Evolutionary conservation across 2,888 invertebrate genomes (phyloP), one percentile per base, ranked within the genome.

Genomic region (Schizaphis graminum): DNA sequence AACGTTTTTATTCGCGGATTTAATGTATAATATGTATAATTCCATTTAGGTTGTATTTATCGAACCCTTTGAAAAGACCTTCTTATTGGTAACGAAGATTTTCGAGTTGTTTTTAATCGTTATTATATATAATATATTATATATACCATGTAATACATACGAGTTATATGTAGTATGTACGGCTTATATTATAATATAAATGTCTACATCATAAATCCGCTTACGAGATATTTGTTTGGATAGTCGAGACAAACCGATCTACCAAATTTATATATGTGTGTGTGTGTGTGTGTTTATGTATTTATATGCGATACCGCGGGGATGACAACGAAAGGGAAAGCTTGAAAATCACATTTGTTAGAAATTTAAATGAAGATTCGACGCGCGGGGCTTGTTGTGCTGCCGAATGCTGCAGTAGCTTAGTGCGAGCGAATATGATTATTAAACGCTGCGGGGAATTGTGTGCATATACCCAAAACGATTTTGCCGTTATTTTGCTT

Each of bases 401-500:
- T 77, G 77, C 77, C 1, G 21, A 77, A 35, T 77, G 35, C 77
- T 35, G 35, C 77, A 67, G 67, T 77, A 35, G 77, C 35, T 77
- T 77, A 35, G 35, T 77, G 35, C 35, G 21, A 77, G 35, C 77
- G 11, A 77, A 77, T 77, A 77, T 35, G 77, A 77, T 35, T 77
- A 8, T 35, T 77, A 77, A 77, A 77, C 35, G 77, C 77, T 89
- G 57, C 26, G 26, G 44, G 44, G 89, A 89, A 57, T 57, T 89
- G 44, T 57, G 89, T 28, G 89, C 26, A 47, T 86, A 89, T 56
- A 56, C 41, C 28, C 16, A 57, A 44, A 56, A 57, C 89, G 28
- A 89, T 57, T 57, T 89, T 28, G 44, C 89, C 57, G 89, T 90
- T 90, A 67, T 90, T 67, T 67, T 16, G 21, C 67, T 90, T 67